Conservation (phyloP, 2,113 vertebrate genomes). For the Phrynocephalus versicolor region DNA sequence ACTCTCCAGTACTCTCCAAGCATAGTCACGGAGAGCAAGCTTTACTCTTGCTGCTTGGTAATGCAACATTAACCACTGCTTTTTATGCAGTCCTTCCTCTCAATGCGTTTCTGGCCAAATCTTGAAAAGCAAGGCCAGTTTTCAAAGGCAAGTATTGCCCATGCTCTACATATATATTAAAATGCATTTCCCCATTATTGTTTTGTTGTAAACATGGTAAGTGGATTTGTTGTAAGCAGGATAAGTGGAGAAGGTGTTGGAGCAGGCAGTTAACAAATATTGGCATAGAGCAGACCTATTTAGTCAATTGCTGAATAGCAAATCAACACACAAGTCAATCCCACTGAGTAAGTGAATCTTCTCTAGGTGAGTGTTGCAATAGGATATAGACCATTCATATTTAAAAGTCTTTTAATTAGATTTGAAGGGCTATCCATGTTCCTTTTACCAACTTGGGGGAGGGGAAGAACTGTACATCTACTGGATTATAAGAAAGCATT, state of each 20-base stretch:
- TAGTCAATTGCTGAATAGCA: no score
- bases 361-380: no score
- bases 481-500: neutral
- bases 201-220: neutral
- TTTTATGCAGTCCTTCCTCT: neutral
- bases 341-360: no score
- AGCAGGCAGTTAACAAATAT: no score
- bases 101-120: neutral
- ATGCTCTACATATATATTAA: neutral
- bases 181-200: neutral
- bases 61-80: neutral
- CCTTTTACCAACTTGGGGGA: neutral
- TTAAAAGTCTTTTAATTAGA: neutral
- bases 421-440: neutral
- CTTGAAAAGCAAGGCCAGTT: neutral
- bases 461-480: neutral
- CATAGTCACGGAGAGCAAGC: no score
- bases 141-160: neutral
- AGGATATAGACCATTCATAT: neutral
- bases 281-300: no score
- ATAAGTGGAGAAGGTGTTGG: neutral
- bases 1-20: neutral
- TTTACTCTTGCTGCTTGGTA: neutral
- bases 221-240: neutral
- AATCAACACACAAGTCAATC: no score